Evolutionary conservation across 2,797 vertebrate genomes (phyloP).

Genomic region (Myotis vivesi): DNA sequence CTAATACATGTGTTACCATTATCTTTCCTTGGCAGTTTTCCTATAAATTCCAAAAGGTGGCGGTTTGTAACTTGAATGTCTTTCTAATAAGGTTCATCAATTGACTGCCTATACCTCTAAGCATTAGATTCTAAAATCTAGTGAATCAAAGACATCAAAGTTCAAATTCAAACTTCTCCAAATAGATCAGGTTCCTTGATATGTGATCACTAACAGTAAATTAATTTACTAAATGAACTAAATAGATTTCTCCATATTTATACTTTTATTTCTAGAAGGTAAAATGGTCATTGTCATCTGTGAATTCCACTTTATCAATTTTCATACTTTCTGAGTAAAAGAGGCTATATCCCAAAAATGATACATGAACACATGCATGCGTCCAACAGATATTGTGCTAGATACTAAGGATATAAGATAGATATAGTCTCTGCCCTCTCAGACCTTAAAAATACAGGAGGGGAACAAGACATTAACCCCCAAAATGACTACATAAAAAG

Average conservation of each 20-base stretch:
- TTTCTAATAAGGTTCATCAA: not conserved
- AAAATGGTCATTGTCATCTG: not conserved
- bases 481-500: not conserved
- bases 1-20: not conserved
- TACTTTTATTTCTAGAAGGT: not conserved
- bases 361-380: not conserved
- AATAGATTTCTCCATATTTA: slow-evolving; percentile 11
- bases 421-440: not conserved
- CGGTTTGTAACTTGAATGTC: not conserved
- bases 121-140: not conserved
- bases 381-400: not conserved
- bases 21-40: not conserved
- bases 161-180: slow-evolving; percentile 11
- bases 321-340: not conserved
- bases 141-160: not conserved
- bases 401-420: not conserved
- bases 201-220: not conserved
- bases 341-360: not conserved
- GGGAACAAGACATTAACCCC: not conserved
- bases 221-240: not conserved
- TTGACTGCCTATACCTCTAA: not conserved
- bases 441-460: not conserved
- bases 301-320: not conserved
- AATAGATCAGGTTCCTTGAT: not conserved
- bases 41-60: slow-evolving; percentile 19